Evolutionary conservation across 2,888 invertebrate genomes (phyloP).

Genomic region (Cerceris ruficornis): DNA sequence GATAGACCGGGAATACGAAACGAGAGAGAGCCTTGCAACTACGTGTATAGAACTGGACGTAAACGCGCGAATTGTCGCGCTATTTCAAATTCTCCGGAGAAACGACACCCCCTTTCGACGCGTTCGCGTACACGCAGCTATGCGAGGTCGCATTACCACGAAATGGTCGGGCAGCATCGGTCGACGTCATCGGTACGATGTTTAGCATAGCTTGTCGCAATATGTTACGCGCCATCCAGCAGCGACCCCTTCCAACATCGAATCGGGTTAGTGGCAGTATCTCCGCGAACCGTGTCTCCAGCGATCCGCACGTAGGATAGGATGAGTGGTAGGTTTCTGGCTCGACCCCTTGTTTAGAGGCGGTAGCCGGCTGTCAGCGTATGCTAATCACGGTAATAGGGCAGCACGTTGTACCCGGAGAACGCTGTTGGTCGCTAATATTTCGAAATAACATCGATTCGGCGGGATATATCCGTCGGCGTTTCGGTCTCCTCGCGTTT

Average conservation of each 20-base stretch:
- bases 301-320: conserved; percentile 39
- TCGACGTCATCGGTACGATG: conserved; percentile 76
- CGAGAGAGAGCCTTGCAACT: too few species aligned
- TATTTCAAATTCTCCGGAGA: not conserved
- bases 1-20: too few species aligned
- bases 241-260: conserved; percentile 49
- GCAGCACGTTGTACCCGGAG: conserved; percentile 72
- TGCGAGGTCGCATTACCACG: conserved; percentile 62
- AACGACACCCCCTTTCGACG: conserved; percentile 2
- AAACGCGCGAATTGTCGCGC: too few species aligned
- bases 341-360: conserved; percentile 55
- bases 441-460: conserved; percentile 78
- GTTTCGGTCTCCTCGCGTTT: too few species aligned
- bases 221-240: conserved; percentile 73
- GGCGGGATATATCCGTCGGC: not conserved
- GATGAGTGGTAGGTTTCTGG: conserved; percentile 45
- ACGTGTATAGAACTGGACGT: too few species aligned
- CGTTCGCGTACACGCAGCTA: conserved; percentile 52
- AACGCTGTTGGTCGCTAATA: conserved; percentile 71
- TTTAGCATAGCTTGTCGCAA: conserved; percentile 80
- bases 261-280: conserved; percentile 59
- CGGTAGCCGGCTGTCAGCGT: conserved; percentile 75
- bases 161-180: conserved; percentile 72
- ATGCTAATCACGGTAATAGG: conserved; percentile 81
- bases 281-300: conserved; percentile 59